These are phyloP conservation scores for Heliconius hermathena DNA, from an alignment of 1,140 invertebrate genomes.

Conservation along the genomic window DNA sequence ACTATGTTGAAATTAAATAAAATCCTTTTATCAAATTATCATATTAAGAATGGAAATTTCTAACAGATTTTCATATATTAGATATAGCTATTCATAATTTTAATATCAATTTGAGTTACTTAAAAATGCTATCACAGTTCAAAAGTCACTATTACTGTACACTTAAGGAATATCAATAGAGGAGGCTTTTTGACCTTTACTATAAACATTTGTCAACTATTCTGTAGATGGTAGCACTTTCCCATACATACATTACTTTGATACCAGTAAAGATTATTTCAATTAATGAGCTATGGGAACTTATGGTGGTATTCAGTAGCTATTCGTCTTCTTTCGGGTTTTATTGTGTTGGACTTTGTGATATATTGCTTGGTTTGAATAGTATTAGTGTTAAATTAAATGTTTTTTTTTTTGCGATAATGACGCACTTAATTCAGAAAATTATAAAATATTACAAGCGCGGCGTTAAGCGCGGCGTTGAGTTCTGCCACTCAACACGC, in stretches of 20 bases:
- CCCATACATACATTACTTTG: constrained; percentile 16
- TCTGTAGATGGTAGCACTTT: constrained; percentile 11
- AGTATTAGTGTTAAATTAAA: neutral
- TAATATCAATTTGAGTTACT: constrained; percentile 5
- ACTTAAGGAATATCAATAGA: constrained; percentile 11
- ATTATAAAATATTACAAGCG: too few species aligned
- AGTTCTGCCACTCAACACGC: too few species aligned
- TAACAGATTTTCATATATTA: neutral
- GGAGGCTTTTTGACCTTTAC: constrained; percentile 6
- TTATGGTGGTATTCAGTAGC: constrained; percentile 24
- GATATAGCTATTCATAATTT: neutral
- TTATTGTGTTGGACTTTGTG: neutral
- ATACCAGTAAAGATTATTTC: constrained; percentile 18
- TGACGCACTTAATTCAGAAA: too few species aligned
- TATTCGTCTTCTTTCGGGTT: constrained; percentile 8
- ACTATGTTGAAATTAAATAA: too few species aligned
- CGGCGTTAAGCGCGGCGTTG: too few species aligned
- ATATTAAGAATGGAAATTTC: neutral
- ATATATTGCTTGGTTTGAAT: neutral
- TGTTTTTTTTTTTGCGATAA: neutral
- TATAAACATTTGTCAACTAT: constrained; percentile 15
- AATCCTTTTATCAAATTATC: too few species aligned
- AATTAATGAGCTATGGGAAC: constrained; percentile 26
- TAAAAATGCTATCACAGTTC: neutral
- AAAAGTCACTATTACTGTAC: neutral